These are phyloP conservation scores for Selenia dentaria DNA, from an alignment of 2,888 invertebrate species.

Conservation along the genomic window DNA sequence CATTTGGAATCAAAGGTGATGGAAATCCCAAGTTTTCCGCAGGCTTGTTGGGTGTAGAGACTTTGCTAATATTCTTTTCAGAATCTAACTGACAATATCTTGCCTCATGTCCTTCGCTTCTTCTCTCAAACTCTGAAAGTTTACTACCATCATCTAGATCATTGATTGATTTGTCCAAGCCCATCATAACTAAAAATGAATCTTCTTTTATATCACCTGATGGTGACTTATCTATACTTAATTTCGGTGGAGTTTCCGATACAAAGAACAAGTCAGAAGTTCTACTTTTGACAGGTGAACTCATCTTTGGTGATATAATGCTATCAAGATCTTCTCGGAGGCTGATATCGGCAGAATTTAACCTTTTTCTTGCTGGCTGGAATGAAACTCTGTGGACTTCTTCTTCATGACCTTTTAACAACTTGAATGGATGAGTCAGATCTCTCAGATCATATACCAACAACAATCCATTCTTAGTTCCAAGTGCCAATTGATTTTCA, in stretches of 20 bases:
- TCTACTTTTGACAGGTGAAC: slow-evolving; percentile 55
- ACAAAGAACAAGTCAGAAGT: slow-evolving; percentile 70
- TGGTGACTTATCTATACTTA: slow-evolving; percentile 44
- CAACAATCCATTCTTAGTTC: slow-evolving; percentile 81
- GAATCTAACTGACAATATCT: slow-evolving; percentile 54
- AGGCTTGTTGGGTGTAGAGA: slow-evolving; percentile 67
- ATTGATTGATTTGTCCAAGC: slow-evolving; percentile 65
- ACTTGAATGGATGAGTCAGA: slow-evolving; percentile 68
- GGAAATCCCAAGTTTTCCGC: slow-evolving; percentile 57
- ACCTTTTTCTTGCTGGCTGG: slow-evolving; percentile 66
- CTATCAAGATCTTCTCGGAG: slow-evolving; percentile 66
- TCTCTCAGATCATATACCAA: slow-evolving; percentile 83
- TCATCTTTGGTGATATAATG: slow-evolving; percentile 49
- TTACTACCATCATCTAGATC: slow-evolving; percentile 63
- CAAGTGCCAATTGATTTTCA: slow-evolving; percentile 80
- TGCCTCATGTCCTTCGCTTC: slow-evolving; percentile 56
- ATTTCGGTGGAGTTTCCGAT: slow-evolving; percentile 66
- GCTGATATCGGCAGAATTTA: slow-evolving; percentile 65
- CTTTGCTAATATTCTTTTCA: slow-evolving; percentile 67
- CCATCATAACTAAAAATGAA: slow-evolving; percentile 74
- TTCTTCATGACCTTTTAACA: slow-evolving; percentile 78
- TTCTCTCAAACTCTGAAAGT: slow-evolving; percentile 56
- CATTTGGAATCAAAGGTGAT: slow-evolving; percentile 62
- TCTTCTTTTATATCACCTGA: slow-evolving; percentile 62
- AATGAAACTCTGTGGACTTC: slow-evolving; percentile 75